A percentile compares a stretch with the other conserved stretches of the same genome.
Evolutionary conservation across 2,888 invertebrate species (phyloP).

Genomic region (Fissipunctia ypsillon): DNA sequence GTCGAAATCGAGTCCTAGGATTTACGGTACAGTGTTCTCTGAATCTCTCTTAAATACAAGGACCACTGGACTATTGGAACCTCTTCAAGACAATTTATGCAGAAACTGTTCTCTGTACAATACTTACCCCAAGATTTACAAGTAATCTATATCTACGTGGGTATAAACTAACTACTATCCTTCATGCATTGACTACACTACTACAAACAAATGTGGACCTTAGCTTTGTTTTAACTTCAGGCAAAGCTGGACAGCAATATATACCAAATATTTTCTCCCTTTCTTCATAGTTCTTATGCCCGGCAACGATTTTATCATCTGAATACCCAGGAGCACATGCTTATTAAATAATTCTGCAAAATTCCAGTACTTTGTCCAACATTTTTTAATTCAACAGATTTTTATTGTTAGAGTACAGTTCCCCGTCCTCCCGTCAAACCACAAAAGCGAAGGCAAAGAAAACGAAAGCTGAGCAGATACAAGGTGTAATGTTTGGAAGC

Average conservation of each 20-base stretch:
- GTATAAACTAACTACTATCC: not conserved
- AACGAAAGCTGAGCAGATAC: conserved; percentile 71
- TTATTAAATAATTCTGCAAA: not conserved
- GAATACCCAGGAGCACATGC: not conserved
- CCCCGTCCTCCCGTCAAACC: conserved; percentile 37
- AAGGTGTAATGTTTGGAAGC: conserved; percentile 76
- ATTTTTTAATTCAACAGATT: not conserved
- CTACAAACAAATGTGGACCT: not conserved
- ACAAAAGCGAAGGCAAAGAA: conserved; percentile 68
- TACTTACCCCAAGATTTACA: not conserved
- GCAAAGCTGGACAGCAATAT: not conserved
- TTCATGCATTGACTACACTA: conserved; percentile 21
- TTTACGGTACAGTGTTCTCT: conserved; percentile 26
- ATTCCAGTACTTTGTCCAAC: not conserved
- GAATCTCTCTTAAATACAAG: conserved; percentile 22
- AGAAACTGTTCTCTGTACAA: not conserved
- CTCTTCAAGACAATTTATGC: not conserved
- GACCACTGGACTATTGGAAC: conserved; percentile 5
- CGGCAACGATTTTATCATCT: not conserved
- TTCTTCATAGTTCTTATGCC: not conserved
- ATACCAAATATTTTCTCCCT: no score
- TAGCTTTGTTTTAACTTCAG: not conserved
- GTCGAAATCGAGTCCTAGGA: conserved; percentile 25
- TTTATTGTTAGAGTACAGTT: not conserved
- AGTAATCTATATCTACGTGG: not conserved